Conservation (phyloP, 2,113 vertebrate species). For the Physeter macrocephalus region DNA sequence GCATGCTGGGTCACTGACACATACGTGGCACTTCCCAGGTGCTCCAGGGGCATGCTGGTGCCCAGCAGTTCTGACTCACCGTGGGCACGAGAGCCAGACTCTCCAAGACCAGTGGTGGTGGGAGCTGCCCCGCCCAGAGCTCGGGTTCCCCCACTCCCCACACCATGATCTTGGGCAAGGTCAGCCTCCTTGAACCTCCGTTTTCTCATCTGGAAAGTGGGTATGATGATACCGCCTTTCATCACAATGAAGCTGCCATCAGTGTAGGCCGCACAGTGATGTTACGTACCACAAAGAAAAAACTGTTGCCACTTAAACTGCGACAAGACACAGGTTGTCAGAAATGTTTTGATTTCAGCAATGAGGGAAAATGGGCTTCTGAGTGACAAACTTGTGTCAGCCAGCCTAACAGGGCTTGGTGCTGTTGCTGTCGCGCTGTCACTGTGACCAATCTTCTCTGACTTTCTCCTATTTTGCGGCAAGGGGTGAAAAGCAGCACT, state of each 20-base stretch:
- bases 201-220: neutral
- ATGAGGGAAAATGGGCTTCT: neutral
- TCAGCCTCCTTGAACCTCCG: neutral
- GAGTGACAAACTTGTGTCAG: accelerated
- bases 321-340: too few relatives aligned
- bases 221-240: too few relatives aligned
- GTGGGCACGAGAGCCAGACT: neutral
- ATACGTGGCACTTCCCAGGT: neutral
- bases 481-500: neutral
- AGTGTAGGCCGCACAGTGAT: accelerated
- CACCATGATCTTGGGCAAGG: neutral
- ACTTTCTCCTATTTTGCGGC: neutral
- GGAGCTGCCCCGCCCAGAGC: accelerated
- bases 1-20: neutral
- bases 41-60: neutral
- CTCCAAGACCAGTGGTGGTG: accelerated
- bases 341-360: neutral
- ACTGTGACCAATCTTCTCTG: accelerated
- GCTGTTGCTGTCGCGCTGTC: neutral
- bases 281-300: neutral
- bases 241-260: accelerated
- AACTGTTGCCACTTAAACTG: neutral
- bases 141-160: too few relatives aligned
- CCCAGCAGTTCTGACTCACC: accelerated
- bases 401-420: neutral